A percentile compares a stretch with the other conserved stretches of the same genome.
These are phyloP conservation scores for Empidonax alnorum DNA, from an alignment of 2,113 vertebrate genomes.

Conservation along the genomic window DNA sequence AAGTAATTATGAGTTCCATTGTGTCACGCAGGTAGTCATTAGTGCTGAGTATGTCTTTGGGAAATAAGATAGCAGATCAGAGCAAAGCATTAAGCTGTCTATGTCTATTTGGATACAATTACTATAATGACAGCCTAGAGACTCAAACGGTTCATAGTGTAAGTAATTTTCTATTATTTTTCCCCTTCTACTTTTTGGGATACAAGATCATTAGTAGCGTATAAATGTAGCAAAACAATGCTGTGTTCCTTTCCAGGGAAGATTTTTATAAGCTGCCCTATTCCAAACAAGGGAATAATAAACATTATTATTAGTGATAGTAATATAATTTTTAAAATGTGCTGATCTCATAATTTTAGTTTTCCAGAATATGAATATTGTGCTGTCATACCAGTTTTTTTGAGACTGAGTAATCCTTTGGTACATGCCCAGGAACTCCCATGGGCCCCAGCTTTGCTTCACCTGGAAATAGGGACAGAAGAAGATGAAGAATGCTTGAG, in stretches of 20 bases:
- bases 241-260: not conserved
- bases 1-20: constrained; percentile 37
- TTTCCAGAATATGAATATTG: not conserved
- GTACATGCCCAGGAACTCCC: not conserved
- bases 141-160: not conserved
- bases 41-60: constrained; percentile 6
- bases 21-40: constrained; percentile 18
- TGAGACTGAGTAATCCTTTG: not conserved
- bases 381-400: not conserved
- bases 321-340: not conserved
- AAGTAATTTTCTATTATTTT: not conserved
- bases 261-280: not conserved
- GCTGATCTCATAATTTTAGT: not conserved
- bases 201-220: not conserved
- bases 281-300: not conserved
- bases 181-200: not conserved
- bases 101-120: not conserved
- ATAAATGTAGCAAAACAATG: not conserved
- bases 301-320: not conserved
- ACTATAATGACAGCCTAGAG: not conserved
- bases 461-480: not conserved
- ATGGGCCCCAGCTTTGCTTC: not conserved
- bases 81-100: not conserved
- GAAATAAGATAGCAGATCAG: constrained; percentile 12
- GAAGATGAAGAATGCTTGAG: not conserved